These are phyloP conservation scores for Oryzias celebensis DNA, from an alignment of 2,113 vertebrate species.

Conservation along the genomic window DNA sequence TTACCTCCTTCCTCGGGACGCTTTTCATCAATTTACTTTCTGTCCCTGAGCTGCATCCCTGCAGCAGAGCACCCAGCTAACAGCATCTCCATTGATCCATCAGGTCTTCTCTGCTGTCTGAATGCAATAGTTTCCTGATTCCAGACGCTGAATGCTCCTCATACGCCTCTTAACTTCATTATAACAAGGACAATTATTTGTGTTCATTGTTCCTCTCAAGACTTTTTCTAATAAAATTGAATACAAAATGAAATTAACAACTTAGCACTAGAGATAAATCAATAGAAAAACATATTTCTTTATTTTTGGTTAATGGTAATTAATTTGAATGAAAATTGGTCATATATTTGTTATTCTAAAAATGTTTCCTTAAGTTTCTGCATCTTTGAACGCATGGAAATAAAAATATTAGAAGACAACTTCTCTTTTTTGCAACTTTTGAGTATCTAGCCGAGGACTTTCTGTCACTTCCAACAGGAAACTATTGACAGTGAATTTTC, in stretches of 20 bases:
- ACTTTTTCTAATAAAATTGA: no score
- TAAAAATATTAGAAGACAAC: no score
- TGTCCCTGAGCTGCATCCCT: not conserved
- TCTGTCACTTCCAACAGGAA: no score
- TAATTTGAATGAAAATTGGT: no score
- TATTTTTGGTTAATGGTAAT: no score
- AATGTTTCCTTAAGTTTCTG: no score
- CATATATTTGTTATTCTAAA: no score
- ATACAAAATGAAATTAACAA: not conserved
- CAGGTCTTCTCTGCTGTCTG: slow-evolving; percentile 38
- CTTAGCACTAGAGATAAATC: not conserved
- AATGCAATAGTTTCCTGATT: slow-evolving; percentile 11
- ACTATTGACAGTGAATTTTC: no score
- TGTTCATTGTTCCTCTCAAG: not conserved
- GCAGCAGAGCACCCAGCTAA: slow-evolving; percentile 10
- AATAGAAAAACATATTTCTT: not conserved
- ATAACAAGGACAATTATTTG: not conserved
- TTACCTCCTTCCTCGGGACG: slow-evolving; percentile 18
- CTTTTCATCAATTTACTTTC: slow-evolving; percentile 20
- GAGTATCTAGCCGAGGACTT: no score
- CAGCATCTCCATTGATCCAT: slow-evolving; percentile 36
- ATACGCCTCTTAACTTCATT: slow-evolving; percentile 3
- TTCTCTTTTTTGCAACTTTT: no score
- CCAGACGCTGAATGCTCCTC: slow-evolving; percentile 6
- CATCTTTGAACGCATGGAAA: no score